Evolutionary conservation across 2,113 vertebrate species (phyloP), one percentile per base, ranked within the genome.

Genomic region (Anarrhichthys ocellatus): DNA sequence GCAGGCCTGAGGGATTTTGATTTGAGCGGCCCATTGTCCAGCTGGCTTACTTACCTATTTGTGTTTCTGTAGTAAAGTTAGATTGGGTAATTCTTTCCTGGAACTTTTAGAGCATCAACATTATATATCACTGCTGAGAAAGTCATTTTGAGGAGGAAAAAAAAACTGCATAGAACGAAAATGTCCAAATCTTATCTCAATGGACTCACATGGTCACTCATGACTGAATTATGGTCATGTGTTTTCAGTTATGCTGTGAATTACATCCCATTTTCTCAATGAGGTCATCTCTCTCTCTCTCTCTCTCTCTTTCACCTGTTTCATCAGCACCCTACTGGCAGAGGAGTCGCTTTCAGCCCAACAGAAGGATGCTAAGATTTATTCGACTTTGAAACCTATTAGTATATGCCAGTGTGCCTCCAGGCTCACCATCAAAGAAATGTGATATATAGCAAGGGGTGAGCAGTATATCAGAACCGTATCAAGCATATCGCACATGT

Each of bases 301-400:
- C 61, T 42, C 36, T 65, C 36, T 42, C 10, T 14, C 32, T 62
- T 54, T 78, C 79, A 74, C 66, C 77, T 87, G 81, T 3, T 56
- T 15, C 34, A 56, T 59, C 63, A 27, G 76, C 72, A 40, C 1
- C 42, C 40, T 22, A 36, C 78, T 50, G 77, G 65, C 78, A 72
- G 54, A 73, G 61, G 46, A 63, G 73, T 24, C n/a, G 10, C 62
- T 63, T 73, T 17, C 48, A 72, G 75, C 67, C 66, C 52, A 54
- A 48, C 77, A 82, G 76, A 82, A 76, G 82, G 76, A 88, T 15
- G 68, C 24, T 44, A 0, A 76, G 89, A 92, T 92, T 92, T 92
- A 91, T 86, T 71, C 58, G 40, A 80, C 81, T 89, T 83, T 84
- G 78, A 88, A 86, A 81, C 58, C 86, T 66, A 71, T 89, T 87